A percentile compares a stretch with the other conserved stretches of the same genome.
Evolutionary conservation across 2,797 vertebrate genomes (phyloP).

Genomic region (Sternarchorhynchus goeldii): DNA sequence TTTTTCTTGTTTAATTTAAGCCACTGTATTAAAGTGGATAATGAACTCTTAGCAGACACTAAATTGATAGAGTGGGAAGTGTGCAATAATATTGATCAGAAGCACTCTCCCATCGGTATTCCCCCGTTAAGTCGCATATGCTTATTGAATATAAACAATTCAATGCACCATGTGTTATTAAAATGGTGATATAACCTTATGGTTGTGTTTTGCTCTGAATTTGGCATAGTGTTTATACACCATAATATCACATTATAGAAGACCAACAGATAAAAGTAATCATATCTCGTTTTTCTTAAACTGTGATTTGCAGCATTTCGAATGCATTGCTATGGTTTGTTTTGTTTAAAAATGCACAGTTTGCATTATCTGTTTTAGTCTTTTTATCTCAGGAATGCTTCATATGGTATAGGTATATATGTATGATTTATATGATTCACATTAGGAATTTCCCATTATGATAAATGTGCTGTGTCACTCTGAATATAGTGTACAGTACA

Average conservation of each 20-base stretch:
- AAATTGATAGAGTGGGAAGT: constrained; percentile 75
- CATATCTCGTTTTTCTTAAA: constrained; percentile 19
- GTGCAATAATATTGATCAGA: constrained; percentile 76
- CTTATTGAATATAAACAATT: constrained; percentile 77
- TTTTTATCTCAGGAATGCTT: background rate
- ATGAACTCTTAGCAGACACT: constrained; percentile 76
- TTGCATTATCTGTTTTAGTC: background rate
- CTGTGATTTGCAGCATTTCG: constrained; percentile 9
- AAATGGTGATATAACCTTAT: constrained; percentile 44
- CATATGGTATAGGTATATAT: background rate
- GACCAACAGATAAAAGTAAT: constrained; percentile 39
- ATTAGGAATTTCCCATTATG: too few relatives aligned
- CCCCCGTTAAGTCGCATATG: constrained; percentile 69
- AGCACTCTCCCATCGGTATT: constrained; percentile 64
- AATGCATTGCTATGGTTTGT: constrained; percentile 18
- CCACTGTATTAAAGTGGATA: constrained; percentile 74
- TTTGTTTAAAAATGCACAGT: constrained; percentile 25
- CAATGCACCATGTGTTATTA: constrained; percentile 61
- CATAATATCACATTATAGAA: constrained; percentile 49
- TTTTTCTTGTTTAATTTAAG: constrained; percentile 59
- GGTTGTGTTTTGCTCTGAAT: constrained; percentile 29
- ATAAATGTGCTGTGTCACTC: too few relatives aligned
- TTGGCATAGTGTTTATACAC: constrained; percentile 34
- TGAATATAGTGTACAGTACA: background rate
- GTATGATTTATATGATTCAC: background rate